These are phyloP conservation scores for Drosophila auraria DNA, from an alignment of 1,140 invertebrate genomes.

Conservation along the genomic window DNA sequence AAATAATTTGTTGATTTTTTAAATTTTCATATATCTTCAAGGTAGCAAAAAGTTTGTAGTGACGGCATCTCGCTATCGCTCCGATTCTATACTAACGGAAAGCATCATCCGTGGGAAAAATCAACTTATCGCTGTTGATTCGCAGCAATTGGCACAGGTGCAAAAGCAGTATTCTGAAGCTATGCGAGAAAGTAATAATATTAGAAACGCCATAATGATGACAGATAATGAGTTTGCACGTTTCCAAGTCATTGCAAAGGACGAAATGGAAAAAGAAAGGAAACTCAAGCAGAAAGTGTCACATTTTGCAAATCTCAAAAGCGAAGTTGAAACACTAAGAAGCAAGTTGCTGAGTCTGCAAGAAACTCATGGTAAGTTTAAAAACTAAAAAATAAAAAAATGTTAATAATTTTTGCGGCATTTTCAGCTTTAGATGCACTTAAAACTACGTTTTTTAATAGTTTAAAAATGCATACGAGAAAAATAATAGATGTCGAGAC, in stretches of 20 bases:
- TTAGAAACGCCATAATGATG: slow-evolving; percentile 49
- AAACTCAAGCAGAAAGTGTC: slow-evolving; percentile 60
- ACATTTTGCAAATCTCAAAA: slow-evolving; percentile 41
- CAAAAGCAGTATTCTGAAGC: slow-evolving; percentile 46
- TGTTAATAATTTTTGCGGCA: too few species aligned
- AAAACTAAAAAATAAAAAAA: neutral
- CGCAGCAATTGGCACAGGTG: slow-evolving; percentile 40
- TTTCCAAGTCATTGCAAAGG: slow-evolving; percentile 35
- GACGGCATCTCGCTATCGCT: slow-evolving; percentile 63
- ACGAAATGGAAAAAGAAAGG: slow-evolving; percentile 46
- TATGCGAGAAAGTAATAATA: slow-evolving; percentile 35
- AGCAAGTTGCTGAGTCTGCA: slow-evolving; percentile 21
- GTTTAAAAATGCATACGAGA: slow-evolving; percentile 11
- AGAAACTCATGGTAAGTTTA: slow-evolving; percentile 29
- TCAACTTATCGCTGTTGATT: slow-evolving; percentile 57
- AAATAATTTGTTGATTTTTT: neutral
- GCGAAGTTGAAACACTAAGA: slow-evolving; percentile 38
- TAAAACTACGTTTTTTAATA: slow-evolving; percentile 85
- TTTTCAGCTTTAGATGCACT: slow-evolving; percentile 71
- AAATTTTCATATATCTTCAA: slow-evolving; percentile 18
- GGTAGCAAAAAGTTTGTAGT: slow-evolving; percentile 61
- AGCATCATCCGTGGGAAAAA: slow-evolving; percentile 54
- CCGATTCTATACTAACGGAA: slow-evolving; percentile 61
- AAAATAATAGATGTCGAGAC: slow-evolving; percentile 36
- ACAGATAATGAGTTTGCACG: slow-evolving; percentile 61